These are phyloP conservation scores for Corythornis cristatus DNA, from an alignment of 2,113 vertebrate species.

Conservation along the genomic window DNA sequence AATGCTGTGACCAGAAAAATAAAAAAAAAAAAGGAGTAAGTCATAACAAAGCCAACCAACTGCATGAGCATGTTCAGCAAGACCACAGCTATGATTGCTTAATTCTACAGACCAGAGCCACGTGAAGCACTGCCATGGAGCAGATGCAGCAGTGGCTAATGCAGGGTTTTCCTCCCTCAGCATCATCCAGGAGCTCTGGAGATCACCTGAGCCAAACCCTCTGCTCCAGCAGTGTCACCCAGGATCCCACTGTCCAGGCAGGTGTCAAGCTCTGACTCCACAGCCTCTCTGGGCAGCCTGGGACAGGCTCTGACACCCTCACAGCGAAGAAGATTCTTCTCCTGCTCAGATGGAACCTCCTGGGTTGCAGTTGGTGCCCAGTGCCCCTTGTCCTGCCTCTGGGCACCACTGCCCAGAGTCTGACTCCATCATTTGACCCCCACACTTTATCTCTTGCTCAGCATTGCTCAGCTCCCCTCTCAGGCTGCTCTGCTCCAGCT, in stretches of 20 bases:
- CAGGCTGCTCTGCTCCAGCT: background rate
- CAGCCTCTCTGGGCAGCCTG: background rate
- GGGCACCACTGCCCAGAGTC: background rate
- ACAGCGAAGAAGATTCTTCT: background rate
- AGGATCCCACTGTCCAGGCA: background rate
- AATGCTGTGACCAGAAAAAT: constrained; percentile 33
- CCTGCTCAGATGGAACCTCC: background rate
- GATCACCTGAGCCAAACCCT: background rate
- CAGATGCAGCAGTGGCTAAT: background rate
- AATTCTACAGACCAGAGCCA: background rate
- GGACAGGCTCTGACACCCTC: background rate
- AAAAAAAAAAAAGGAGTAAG: constrained; percentile 6
- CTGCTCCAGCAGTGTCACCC: background rate
- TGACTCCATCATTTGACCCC: background rate
- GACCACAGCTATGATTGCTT: constrained; percentile 25
- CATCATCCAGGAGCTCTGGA: background rate
- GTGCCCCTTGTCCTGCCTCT: background rate
- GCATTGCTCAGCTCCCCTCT: background rate
- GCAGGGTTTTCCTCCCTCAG: background rate
- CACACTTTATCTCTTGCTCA: background rate
- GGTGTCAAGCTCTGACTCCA: background rate
- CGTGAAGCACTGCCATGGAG: background rate
- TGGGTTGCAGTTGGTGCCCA: background rate
- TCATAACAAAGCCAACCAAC: constrained; percentile 50
- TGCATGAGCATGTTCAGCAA: constrained; percentile 34